These are phyloP conservation scores for Cricetomys ansorgei DNA, from an alignment of 2,113 vertebrate species.

Conservation along the genomic window DNA sequence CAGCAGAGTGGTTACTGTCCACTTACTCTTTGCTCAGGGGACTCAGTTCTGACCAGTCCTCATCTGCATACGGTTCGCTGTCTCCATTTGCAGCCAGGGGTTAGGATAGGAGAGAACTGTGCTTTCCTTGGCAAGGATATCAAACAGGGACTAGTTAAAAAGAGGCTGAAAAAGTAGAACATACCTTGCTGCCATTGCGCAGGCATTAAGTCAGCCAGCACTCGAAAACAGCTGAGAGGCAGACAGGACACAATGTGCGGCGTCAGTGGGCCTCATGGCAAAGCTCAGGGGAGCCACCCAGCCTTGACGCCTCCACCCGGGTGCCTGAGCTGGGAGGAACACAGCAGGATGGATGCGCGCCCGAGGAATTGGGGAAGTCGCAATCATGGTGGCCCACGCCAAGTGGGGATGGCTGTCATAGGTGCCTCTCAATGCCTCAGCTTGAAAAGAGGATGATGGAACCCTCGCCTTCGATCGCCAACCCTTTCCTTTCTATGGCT, in stretches of 20 bases:
- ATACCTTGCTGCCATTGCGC: neutral
- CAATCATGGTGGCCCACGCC: accelerated
- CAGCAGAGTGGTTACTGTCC: neutral
- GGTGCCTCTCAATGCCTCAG: neutral
- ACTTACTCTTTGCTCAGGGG: neutral
- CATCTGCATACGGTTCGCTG: neutral
- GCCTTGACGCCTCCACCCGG: accelerated
- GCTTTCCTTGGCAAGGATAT: neutral
- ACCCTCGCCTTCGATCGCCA: neutral
- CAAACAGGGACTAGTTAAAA: slow-evolving; percentile 5
- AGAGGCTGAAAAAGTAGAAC: neutral
- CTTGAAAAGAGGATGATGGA: neutral
- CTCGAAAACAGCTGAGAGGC: neutral
- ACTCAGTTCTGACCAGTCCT: neutral
- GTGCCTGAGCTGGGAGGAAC: too few relatives aligned
- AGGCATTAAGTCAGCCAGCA: too few relatives aligned
- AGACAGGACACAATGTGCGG: neutral
- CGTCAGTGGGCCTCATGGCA: accelerated
- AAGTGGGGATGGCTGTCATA: accelerated
- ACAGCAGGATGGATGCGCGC: accelerated
- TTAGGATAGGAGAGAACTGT: neutral
- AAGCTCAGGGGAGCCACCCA: neutral
- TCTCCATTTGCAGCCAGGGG: neutral
- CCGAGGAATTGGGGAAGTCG: neutral
- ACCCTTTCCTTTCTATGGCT: neutral